Conservation (phyloP, 2,888 invertebrate genomes). For the Pyrocoelia pectoralis region DNA sequence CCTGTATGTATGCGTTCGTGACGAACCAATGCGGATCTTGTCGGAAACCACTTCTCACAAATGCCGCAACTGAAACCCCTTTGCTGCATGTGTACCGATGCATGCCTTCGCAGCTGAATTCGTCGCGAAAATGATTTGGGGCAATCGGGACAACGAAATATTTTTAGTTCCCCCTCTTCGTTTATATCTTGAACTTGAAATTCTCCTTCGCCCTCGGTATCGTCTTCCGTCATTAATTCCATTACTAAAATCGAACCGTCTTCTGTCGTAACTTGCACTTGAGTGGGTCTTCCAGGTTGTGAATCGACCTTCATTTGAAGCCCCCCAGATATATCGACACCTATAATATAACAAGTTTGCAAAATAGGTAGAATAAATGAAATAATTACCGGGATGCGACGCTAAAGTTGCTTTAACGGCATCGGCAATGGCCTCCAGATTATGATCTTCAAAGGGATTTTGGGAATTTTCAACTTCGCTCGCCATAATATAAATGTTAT, state of each 20-base stretch:
- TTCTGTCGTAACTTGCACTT: conserved; percentile 60
- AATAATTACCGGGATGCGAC: conserved; percentile 52
- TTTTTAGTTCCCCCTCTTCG: conserved; percentile 58
- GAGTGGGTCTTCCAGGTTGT: conserved; percentile 54
- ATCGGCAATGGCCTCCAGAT: conserved; percentile 58
- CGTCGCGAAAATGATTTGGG: conserved; percentile 69
- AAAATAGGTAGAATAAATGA: neutral
- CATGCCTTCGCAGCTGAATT: conserved; percentile 68
- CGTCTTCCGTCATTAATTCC: conserved; percentile 59
- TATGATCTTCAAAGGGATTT: conserved; percentile 51
- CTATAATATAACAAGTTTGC: conserved; percentile 45
- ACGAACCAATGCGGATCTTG: conserved; percentile 71
- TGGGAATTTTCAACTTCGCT: conserved; percentile 40
- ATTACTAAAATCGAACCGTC: conserved; percentile 62
- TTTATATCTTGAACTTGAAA: conserved; percentile 45
- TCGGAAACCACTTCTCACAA: conserved; percentile 74
- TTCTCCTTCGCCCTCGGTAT: conserved; percentile 38
- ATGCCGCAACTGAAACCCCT: conserved; percentile 66
- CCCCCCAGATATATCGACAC: conserved; percentile 53
- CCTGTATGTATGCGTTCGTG: conserved; percentile 76
- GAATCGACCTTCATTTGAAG: conserved; percentile 57
- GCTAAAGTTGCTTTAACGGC: conserved; percentile 59
- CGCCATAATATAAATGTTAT: conserved; percentile 40
- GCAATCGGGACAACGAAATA: conserved; percentile 70
- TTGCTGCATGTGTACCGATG: conserved; percentile 68